Evolutionary conservation across 2,797 vertebrate genomes (phyloP).

Genomic region (Macrochelys suwanniensis): DNA sequence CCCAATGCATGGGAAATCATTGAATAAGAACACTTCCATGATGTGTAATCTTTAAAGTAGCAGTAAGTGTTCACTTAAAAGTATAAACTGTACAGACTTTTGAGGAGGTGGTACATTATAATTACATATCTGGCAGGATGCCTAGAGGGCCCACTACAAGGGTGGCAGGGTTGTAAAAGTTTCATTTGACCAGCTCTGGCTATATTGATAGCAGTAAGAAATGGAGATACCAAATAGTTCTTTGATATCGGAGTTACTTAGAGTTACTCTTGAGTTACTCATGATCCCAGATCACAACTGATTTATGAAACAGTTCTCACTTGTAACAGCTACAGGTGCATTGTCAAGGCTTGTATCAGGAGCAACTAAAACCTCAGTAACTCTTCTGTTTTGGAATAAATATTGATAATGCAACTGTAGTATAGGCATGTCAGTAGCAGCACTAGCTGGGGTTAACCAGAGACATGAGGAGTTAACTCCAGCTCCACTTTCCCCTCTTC

Average conservation of each 20-base stretch:
- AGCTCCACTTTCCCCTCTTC: not conserved
- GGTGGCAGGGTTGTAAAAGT: not conserved
- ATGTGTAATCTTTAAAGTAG: constrained; percentile 64
- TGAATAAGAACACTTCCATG: not conserved
- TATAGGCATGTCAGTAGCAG: not conserved
- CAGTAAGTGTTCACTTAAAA: constrained; percentile 49
- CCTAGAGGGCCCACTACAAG: not conserved
- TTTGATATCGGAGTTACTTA: not conserved
- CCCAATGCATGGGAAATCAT: constrained; percentile 30
- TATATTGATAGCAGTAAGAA: not conserved
- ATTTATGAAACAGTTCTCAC: not conserved
- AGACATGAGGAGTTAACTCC: not conserved
- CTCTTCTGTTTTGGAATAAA: not conserved
- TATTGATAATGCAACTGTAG: not conserved
- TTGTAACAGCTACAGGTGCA: not conserved
- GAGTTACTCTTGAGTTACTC: not conserved
- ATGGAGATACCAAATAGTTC: not conserved
- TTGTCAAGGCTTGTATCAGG: not conserved
- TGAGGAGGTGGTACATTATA: constrained; percentile 15
- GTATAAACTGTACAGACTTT: constrained; percentile 2
- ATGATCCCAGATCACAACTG: not conserved
- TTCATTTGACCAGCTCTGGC: not conserved
- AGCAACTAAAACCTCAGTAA: not conserved
- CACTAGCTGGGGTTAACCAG: not conserved
- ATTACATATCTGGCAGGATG: not conserved